These are phyloP conservation scores for Heterodera carotae DNA, from an alignment of 1,140 invertebrate species.

Conservation along the genomic window DNA sequence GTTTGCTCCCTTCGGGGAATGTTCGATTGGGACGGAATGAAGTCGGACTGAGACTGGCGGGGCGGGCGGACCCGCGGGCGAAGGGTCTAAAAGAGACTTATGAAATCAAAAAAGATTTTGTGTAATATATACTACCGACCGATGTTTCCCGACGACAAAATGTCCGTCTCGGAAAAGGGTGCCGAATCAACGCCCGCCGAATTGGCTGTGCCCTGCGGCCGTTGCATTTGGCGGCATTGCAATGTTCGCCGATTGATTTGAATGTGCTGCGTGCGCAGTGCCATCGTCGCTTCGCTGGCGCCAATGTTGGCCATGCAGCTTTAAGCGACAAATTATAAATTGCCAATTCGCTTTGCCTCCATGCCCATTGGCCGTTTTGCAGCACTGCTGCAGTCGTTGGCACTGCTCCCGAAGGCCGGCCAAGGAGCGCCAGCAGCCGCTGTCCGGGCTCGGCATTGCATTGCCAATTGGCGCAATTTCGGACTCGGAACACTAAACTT, in stretches of 20 bases:
- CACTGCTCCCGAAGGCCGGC: conserved; percentile 17
- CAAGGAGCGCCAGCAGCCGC: conserved; percentile 27
- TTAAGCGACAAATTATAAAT: background rate
- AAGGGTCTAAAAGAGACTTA: background rate
- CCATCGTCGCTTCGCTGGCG: conserved; percentile 21
- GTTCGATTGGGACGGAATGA: background rate
- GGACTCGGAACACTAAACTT: background rate
- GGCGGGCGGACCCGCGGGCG: too few relatives aligned
- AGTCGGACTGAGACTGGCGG: background rate
- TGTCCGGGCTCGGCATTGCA: background rate
- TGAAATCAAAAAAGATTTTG: background rate
- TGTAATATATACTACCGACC: background rate
- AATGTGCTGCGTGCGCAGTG: conserved; percentile 25
- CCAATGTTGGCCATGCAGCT: conserved; percentile 14
- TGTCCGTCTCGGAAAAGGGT: background rate
- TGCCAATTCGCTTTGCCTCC: background rate
- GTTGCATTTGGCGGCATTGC: conserved; percentile 14
- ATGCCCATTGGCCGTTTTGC: conserved; percentile 16
- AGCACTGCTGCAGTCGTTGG: conserved; percentile 23
- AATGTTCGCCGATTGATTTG: conserved; percentile 25
- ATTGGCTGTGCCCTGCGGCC: background rate
- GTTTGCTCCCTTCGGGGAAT: background rate
- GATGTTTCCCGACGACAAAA: background rate
- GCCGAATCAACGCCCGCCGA: background rate
- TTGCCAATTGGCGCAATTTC: background rate